Evolutionary conservation across 2,888 invertebrate species (phyloP).

Genomic region (Ernsta delagoae): DNA sequence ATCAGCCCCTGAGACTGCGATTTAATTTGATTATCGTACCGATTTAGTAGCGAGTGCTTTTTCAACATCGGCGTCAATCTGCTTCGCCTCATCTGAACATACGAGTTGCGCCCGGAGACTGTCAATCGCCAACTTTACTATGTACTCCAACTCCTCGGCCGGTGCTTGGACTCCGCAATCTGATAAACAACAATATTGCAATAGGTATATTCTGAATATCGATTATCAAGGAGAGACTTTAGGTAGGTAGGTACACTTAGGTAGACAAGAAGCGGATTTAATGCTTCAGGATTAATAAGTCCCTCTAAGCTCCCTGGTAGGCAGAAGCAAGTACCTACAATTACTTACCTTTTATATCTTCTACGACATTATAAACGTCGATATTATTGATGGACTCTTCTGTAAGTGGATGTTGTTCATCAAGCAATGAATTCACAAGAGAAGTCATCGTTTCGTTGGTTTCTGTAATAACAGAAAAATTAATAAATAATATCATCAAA

Average conservation of each 20-base stretch:
- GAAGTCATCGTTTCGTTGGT: conserved; percentile 72
- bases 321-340: too few relatives aligned
- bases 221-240: too few relatives aligned
- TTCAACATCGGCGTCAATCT: conserved; percentile 55
- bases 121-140: conserved; percentile 57
- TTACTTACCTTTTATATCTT: conserved; percentile 68
- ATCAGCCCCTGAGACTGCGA: too few relatives aligned
- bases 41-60: conserved; percentile 48
- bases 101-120: conserved; percentile 67
- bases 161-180: conserved; percentile 64
- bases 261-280: too few relatives aligned
- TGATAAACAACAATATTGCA: too few relatives aligned
- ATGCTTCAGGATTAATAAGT: too few relatives aligned
- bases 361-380: conserved; percentile 52
- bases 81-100: conserved; percentile 53
- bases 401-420: conserved; percentile 58
- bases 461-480: conserved; percentile 55
- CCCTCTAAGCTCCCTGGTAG: too few relatives aligned
- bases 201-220: too few relatives aligned
- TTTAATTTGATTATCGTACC: not conserved
- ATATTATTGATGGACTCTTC: conserved; percentile 58
- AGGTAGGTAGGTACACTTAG: too few relatives aligned
- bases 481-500: too few relatives aligned
- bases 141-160: conserved; percentile 54
- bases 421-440: conserved; percentile 64